Evolutionary conservation across 2,797 vertebrate genomes (phyloP).

Genomic region (Halcyon smyrnensis): DNA sequence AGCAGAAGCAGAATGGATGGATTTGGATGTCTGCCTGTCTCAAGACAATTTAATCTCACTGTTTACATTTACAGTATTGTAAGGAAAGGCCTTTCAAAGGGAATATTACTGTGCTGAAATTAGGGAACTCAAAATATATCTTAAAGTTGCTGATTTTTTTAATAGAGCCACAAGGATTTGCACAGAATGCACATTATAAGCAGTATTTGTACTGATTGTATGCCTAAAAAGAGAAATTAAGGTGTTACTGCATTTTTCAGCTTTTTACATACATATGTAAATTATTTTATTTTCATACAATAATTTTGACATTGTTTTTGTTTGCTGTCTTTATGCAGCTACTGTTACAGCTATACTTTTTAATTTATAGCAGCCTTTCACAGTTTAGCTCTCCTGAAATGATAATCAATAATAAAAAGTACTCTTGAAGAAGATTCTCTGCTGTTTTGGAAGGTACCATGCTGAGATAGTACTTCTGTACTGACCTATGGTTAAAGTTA

Average conservation of each 20-base stretch:
- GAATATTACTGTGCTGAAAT: background rate
- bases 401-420: background rate
- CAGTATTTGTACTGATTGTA: background rate
- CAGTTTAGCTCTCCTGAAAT: background rate
- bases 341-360: background rate
- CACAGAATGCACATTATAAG: background rate
- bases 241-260: background rate
- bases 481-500: background rate
- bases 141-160: background rate
- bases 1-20: background rate
- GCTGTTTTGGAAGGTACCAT: background rate
- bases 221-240: background rate
- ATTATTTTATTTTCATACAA: background rate
- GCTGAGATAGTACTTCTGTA: background rate
- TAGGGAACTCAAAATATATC: background rate
- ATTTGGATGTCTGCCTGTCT: background rate
- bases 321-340: background rate
- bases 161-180: background rate
- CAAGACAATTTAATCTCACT: background rate
- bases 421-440: background rate
- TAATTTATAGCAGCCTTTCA: background rate
- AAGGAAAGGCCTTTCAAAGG: background rate
- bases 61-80: background rate
- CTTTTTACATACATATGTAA: background rate
- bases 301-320: background rate